Evolutionary conservation across 2,888 invertebrate species (phyloP).

Genomic region (Rhaphigaster nebulosa): DNA sequence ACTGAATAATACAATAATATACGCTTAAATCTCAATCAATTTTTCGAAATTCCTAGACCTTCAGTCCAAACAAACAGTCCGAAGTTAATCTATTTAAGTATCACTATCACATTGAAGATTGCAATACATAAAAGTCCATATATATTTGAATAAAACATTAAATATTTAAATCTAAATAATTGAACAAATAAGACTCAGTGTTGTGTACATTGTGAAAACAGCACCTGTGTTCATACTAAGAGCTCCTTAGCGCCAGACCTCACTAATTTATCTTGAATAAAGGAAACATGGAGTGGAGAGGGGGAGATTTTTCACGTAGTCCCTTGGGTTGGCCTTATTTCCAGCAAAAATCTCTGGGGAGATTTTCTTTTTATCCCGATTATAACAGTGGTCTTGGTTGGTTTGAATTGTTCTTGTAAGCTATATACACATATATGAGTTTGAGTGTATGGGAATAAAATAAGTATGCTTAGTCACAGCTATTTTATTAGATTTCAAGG

Average conservation of each 20-base stretch:
- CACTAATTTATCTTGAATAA: constrained; percentile 20
- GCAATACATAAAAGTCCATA: too few relatives aligned
- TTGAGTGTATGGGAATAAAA: not conserved
- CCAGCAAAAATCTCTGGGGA: not conserved
- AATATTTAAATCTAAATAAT: not conserved
- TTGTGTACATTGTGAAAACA: not conserved
- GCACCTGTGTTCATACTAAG: not conserved
- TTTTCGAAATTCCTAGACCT: too few relatives aligned
- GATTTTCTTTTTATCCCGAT: not conserved
- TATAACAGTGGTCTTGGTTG: not conserved
- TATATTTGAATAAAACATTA: not conserved
- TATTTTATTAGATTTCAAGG: not conserved
- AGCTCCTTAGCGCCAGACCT: not conserved
- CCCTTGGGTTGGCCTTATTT: not conserved
- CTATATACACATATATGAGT: not conserved
- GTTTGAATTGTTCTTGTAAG: not conserved
- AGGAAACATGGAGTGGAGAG: not conserved
- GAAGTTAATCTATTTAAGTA: too few relatives aligned
- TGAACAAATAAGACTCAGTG: not conserved
- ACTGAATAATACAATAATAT: too few relatives aligned
- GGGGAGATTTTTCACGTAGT: constrained; percentile 5
- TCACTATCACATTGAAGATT: too few relatives aligned
- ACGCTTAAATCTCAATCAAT: too few relatives aligned
- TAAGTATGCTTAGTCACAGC: too few relatives aligned
- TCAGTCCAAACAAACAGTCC: too few relatives aligned